Conservation (phyloP, 2,113 vertebrate species). For the Petaurus breviceps region DNA sequence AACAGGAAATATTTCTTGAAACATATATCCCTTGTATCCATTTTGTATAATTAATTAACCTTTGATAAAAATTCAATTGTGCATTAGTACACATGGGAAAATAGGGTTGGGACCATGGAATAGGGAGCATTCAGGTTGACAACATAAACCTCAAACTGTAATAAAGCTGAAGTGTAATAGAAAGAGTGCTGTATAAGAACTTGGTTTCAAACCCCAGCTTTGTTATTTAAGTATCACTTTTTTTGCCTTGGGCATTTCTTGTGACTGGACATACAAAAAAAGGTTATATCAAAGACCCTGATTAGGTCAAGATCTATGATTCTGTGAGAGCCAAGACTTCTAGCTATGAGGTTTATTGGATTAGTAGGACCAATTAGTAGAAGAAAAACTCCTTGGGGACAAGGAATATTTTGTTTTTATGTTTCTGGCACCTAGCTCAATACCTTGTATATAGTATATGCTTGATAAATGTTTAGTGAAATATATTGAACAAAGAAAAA, state of each 20-base stretch:
- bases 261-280: background rate
- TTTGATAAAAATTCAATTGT: no score
- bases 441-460: background rate
- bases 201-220: background rate
- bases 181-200: background rate
- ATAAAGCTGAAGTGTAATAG: no score
- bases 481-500: background rate
- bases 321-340: background rate
- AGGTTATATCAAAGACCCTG: background rate
- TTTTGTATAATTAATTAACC: no score
- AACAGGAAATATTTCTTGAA: no score
- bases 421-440: no score
- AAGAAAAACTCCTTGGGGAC: background rate
- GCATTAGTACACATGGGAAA: no score
- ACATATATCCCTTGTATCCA: no score
- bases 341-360: background rate
- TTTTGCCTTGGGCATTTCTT: background rate
- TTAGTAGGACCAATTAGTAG: background rate
- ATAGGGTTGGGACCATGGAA: no score
- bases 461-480: background rate
- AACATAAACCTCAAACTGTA: no score
- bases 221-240: background rate
- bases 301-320: background rate
- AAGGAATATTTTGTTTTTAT: background rate
- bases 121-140: no score